Percentiles rank a stretch among this genome's conserved stretches.
Conservation (phyloP, 2,888 invertebrate genomes). For the Latrodectus elegans region DNA sequence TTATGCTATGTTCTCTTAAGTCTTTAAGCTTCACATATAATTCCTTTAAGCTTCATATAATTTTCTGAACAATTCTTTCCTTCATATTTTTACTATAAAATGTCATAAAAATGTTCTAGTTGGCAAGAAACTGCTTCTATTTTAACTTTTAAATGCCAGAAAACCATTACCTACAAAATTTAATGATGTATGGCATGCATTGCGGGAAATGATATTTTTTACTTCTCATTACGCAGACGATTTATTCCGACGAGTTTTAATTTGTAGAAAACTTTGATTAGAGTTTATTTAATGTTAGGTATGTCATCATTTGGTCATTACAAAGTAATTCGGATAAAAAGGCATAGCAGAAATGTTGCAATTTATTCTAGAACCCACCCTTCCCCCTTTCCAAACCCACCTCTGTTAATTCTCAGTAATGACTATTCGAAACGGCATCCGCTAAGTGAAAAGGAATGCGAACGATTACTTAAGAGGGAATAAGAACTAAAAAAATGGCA, state of each 20-base stretch:
- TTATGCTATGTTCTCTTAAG: no score
- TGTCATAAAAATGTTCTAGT: background rate
- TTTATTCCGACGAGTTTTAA: no score
- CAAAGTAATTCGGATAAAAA: conserved; percentile 15
- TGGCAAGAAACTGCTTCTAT: background rate
- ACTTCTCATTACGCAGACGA: no score
- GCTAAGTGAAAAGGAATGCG: conserved; percentile 21
- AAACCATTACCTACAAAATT: no score
- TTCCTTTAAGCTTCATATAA: no score
- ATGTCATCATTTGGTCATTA: conserved; percentile 10
- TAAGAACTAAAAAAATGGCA: conserved; percentile 20
- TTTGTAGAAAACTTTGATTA: conserved; percentile 26
- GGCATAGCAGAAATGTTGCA: conserved; percentile 42
- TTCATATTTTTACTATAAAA: no score
- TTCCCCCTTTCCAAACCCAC: no score
- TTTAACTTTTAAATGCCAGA: no score
- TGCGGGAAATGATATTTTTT: no score
- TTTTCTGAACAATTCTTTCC: no score
- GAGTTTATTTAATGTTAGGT: conserved; percentile 21
- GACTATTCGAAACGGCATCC: conserved; percentile 49
- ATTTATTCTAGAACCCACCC: conserved; percentile 27
- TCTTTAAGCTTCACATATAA: no score
- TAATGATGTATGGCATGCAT: no score
- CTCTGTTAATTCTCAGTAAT: conserved; percentile 14
- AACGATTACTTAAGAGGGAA: conserved; percentile 51